phyloP scores from a whole-genome alignment of 2,888 invertebrate species.

The Coleophora deauratella region DNA sequence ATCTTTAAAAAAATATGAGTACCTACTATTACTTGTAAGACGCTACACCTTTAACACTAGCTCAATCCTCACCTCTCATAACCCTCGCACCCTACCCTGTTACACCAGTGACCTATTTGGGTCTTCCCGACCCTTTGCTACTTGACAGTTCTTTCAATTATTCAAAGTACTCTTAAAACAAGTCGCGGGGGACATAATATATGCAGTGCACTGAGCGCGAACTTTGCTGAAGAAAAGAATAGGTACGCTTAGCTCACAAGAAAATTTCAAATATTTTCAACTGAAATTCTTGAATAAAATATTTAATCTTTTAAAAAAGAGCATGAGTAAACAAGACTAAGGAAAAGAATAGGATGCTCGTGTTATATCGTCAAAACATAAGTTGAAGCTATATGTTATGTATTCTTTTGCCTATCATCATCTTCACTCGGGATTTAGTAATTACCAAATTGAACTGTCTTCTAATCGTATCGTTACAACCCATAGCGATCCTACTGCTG shows the following conservation, averaged over 20 bases:
- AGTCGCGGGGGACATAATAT: slow-evolving; percentile 14
- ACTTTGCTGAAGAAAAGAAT: slow-evolving; percentile 1
- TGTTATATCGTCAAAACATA: no score
- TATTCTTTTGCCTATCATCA: no score
- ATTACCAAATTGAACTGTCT: no score
- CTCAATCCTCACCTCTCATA: slow-evolving; percentile 24
- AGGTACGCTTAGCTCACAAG: background rate
- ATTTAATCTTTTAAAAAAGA: no score
- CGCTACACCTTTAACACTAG: slow-evolving; percentile 42
- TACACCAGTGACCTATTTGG: slow-evolving; percentile 57
- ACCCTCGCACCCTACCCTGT: slow-evolving; percentile 29
- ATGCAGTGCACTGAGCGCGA: background rate
- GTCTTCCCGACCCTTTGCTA: slow-evolving; percentile 28
- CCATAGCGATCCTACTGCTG: no score
- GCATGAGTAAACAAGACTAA: no score
- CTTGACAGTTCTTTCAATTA: slow-evolving; percentile 61
- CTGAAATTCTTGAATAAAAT: no score
- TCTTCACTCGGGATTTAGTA: no score
- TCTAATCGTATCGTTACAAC: no score
- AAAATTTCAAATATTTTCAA: background rate
- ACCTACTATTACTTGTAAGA: slow-evolving; percentile 28
- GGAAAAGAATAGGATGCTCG: no score
- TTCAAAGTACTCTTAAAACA: slow-evolving; percentile 52
- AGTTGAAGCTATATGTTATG: no score
- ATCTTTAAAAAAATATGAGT: slow-evolving; percentile 4